Conservation (phyloP, 2,888 invertebrate species). For the Lasioglossum pauxillum region DNA sequence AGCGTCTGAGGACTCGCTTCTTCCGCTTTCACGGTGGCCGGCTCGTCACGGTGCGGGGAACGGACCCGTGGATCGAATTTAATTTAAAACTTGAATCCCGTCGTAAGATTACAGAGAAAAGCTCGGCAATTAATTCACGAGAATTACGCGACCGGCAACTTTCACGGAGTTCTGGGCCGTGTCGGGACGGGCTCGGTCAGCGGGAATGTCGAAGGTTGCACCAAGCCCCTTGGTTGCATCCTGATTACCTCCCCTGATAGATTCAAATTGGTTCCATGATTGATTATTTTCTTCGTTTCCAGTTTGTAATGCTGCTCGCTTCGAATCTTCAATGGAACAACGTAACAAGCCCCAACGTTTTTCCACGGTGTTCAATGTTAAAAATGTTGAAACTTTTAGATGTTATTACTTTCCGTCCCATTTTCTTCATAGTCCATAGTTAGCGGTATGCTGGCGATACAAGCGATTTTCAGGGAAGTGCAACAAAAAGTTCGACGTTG, state of each 20-base stretch:
- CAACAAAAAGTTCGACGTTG: neutral
- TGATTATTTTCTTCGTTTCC: neutral
- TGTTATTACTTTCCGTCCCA: no score
- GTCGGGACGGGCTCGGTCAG: conserved; percentile 51
- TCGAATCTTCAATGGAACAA: neutral
- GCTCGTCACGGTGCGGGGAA: neutral
- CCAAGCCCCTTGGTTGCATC: neutral
- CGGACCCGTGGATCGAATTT: conserved; percentile 51
- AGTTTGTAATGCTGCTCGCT: neutral
- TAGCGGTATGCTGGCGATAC: neutral
- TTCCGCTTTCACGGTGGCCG: neutral
- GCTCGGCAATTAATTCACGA: conserved; percentile 67
- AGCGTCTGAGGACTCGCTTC: neutral
- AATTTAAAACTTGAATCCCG: conserved; percentile 68
- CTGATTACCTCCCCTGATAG: neutral
- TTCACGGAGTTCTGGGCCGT: conserved; percentile 49
- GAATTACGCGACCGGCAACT: conserved; percentile 61
- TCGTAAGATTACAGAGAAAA: conserved; percentile 58
- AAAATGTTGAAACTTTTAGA: no score
- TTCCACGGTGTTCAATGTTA: no score
- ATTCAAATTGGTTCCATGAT: conserved; percentile 5
- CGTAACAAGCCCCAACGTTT: no score
- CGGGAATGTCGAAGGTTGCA: conserved; percentile 12
- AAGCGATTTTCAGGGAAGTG: neutral
- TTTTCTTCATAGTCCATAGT: neutral